Conservation (phyloP, 2,113 vertebrate genomes). For the Sphyrna mokarran region DNA sequence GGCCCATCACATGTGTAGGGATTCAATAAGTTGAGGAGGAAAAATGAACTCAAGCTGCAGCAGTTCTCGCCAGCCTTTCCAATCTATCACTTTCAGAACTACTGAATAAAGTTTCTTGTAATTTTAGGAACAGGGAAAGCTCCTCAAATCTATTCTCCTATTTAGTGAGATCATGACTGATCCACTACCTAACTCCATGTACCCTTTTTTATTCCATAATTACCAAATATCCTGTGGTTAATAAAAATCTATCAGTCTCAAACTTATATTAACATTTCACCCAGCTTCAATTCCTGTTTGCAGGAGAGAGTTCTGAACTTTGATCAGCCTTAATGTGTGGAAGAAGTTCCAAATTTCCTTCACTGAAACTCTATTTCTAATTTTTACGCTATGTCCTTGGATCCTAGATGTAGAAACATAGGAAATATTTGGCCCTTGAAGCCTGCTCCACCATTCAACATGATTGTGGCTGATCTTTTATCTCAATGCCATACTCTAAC, state of each 20-base stretch:
- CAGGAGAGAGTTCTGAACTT: no score
- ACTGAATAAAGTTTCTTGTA: not conserved
- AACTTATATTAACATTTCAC: not conserved
- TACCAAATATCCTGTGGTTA: not conserved
- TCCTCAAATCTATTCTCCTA: not conserved
- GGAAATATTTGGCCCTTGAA: no score
- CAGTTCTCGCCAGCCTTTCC: not conserved
- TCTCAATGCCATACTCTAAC: no score
- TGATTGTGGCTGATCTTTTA: no score
- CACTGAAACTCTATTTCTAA: not conserved
- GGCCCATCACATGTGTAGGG: no score
- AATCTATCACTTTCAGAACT: not conserved
- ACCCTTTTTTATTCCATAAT: not conserved
- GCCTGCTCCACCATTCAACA: no score
- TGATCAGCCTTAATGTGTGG: no score
- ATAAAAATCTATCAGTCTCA: not conserved
- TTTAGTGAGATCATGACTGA: not conserved
- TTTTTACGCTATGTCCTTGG: not conserved
- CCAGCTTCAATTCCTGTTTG: not conserved
- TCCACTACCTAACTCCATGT: not conserved
- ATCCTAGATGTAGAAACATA: no score
- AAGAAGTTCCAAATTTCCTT: not conserved
- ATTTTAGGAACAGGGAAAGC: not conserved
- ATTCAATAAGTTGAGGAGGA: not conserved
- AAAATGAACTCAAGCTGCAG: not conserved